These are phyloP conservation scores for Thecophora atra DNA, from an alignment of 2,888 invertebrate species.

Conservation along the genomic window DNA sequence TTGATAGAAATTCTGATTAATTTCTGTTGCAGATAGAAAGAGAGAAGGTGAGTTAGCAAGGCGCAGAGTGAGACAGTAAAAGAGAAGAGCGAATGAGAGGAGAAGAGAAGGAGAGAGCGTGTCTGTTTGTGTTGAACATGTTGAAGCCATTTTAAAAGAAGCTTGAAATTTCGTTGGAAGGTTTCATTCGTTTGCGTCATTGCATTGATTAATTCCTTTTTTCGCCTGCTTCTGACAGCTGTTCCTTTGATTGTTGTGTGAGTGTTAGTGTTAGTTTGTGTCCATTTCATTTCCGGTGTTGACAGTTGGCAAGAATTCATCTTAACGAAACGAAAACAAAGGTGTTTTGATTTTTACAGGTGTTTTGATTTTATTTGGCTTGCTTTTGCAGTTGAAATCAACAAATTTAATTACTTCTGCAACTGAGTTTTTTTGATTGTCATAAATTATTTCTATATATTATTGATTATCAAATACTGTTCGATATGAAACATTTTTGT, in stretches of 20 bases:
- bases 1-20: slow-evolving; percentile 35
- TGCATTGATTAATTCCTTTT: background rate
- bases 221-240: no score
- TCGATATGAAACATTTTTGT: no score
- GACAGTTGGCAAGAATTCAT: background rate
- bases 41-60: no score
- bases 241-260: background rate
- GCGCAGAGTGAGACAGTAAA: background rate
- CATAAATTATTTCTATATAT: no score
- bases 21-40: slow-evolving; percentile 22
- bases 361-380: background rate
- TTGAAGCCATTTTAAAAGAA: background rate
- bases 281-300: slow-evolving; percentile 15
- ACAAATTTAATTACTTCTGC: background rate
- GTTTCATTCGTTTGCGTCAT: no score
- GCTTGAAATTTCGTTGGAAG: background rate
- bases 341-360: slow-evolving; percentile 3
- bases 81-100: background rate
- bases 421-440: no score
- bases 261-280: background rate
- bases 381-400: no score
- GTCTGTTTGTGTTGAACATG: slow-evolving; percentile 1
- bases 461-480: no score
- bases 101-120: background rate
- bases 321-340: slow-evolving; percentile 7